These are phyloP conservation scores for Caenorhabditis latens DNA, from an alignment of 1,140 invertebrate genomes.

Conservation along the genomic window DNA sequence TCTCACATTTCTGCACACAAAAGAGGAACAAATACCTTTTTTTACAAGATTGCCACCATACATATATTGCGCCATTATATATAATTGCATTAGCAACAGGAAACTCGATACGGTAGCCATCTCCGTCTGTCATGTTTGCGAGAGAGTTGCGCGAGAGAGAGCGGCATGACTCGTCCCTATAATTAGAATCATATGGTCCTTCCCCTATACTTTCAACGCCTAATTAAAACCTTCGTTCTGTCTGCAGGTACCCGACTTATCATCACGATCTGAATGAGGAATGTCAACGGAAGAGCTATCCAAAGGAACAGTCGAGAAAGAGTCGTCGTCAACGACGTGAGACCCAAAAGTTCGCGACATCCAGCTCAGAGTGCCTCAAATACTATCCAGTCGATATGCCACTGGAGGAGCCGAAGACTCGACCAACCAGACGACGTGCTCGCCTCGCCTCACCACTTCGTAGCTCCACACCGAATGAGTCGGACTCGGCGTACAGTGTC, in stretches of 20 bases:
- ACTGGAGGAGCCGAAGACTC: background rate
- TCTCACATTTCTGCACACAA: too few species aligned
- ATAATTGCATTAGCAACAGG: constrained; percentile 1
- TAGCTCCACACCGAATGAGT: constrained; percentile 65
- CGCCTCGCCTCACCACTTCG: constrained; percentile 16
- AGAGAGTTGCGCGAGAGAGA: constrained; percentile 27
- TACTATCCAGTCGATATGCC: constrained; percentile 67
- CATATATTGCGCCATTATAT: background rate
- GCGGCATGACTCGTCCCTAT: background rate
- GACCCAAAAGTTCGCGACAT: background rate
- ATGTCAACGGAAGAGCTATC: constrained; percentile 23
- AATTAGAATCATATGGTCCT: constrained; percentile 42
- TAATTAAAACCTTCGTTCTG: constrained; percentile 40
- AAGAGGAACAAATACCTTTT: too few species aligned
- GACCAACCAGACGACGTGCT: constrained; percentile 17
- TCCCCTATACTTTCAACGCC: constrained; percentile 6
- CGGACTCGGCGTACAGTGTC: constrained; percentile 63
- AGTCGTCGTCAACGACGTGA: constrained; percentile 1
- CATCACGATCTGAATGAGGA: constrained; percentile 53
- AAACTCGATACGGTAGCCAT: constrained; percentile 46
- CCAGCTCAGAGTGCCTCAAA: constrained; percentile 65
- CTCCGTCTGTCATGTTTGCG: background rate
- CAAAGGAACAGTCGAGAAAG: background rate
- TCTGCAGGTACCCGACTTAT: constrained; percentile 59
- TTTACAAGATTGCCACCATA: too few species aligned